Evolutionary conservation across 2,113 vertebrate species (phyloP).

Genomic region (Neotoma lepida): DNA sequence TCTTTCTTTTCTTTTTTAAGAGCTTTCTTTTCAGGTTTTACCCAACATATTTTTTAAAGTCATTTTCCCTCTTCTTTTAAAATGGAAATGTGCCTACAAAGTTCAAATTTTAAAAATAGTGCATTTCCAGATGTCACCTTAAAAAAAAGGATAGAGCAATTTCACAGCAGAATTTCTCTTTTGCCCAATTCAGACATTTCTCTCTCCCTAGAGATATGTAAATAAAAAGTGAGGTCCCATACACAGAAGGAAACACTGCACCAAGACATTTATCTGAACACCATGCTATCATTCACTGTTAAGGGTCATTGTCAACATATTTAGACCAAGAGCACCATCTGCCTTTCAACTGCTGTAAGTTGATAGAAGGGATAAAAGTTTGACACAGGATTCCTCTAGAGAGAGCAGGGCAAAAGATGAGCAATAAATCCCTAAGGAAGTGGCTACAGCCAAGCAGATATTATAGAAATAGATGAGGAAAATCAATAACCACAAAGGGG

Average conservation of each 20-base stretch:
- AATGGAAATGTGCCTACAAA: slow-evolving; percentile 67
- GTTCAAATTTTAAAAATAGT: slow-evolving; percentile 69
- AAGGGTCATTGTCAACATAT: slow-evolving; percentile 64
- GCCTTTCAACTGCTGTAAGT: slow-evolving; percentile 69
- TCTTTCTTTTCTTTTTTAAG: slow-evolving; percentile 47
- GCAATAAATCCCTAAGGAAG: slow-evolving; percentile 71
- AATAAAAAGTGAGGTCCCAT: slow-evolving; percentile 50
- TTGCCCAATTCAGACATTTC: slow-evolving; percentile 56
- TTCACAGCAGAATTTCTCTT: slow-evolving; percentile 72
- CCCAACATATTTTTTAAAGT: slow-evolving; percentile 72
- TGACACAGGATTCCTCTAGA: slow-evolving; percentile 66
- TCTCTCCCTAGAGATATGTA: slow-evolving; percentile 61
- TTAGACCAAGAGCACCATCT: slow-evolving; percentile 71
- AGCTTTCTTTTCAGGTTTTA: slow-evolving; percentile 77
- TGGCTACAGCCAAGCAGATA: slow-evolving; percentile 31
- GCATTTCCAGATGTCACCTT: slow-evolving; percentile 61
- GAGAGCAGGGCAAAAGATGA: slow-evolving; percentile 65
- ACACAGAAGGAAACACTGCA: slow-evolving; percentile 42
- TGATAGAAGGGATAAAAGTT: slow-evolving; percentile 63
- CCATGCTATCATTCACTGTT: slow-evolving; percentile 47
- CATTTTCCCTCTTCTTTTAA: slow-evolving; percentile 64
- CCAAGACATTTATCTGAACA: slow-evolving; percentile 51
- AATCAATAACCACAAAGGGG: slow-evolving; percentile 61
- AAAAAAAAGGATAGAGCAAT: slow-evolving; percentile 53
- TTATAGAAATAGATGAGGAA: slow-evolving; percentile 63